Percentiles rank a stretch among this genome's conserved stretches.
Conservation (phyloP, 2,797 vertebrate genomes). For the Chaunax sp. region DNA sequence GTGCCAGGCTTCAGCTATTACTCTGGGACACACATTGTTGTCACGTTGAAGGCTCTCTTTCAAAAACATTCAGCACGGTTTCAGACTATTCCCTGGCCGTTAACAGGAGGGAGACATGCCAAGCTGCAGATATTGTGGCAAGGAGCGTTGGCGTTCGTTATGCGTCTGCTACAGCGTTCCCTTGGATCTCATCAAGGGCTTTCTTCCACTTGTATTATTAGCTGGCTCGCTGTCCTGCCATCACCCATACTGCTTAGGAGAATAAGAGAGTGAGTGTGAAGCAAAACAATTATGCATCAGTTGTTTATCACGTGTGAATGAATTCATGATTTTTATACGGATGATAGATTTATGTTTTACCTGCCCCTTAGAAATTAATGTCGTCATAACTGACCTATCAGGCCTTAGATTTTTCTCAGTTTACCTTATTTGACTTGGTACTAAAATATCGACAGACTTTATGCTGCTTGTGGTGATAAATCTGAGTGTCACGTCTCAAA, state of each 20-base stretch:
- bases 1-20: conserved; percentile 68
- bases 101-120: conserved; percentile 66
- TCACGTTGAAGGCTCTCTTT: conserved; percentile 69
- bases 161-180: conserved; percentile 61
- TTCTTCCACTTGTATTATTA: conserved; percentile 66
- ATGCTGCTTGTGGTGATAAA: no score
- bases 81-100: conserved; percentile 60
- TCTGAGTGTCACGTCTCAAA: no score
- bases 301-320: conserved; percentile 15
- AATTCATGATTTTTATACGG: neutral
- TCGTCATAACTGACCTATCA: no score
- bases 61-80: conserved; percentile 56
- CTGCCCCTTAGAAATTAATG: neutral
- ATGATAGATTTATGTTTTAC: conserved; percentile 11
- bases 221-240: conserved; percentile 53
- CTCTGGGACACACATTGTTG: conserved; percentile 67
- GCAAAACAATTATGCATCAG: conserved; percentile 23
- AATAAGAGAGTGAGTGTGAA: conserved; percentile 19
- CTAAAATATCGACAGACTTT: no score
- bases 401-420: no score
- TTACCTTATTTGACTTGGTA: no score
- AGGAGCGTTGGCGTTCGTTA: conserved; percentile 64
- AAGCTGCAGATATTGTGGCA: conserved; percentile 55
- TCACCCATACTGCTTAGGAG: conserved; percentile 29
- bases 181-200: conserved; percentile 74